Percentiles rank a stretch among this genome's conserved stretches.
Conservation (phyloP, 2,888 invertebrate genomes). For the Drosophila recens region DNA sequence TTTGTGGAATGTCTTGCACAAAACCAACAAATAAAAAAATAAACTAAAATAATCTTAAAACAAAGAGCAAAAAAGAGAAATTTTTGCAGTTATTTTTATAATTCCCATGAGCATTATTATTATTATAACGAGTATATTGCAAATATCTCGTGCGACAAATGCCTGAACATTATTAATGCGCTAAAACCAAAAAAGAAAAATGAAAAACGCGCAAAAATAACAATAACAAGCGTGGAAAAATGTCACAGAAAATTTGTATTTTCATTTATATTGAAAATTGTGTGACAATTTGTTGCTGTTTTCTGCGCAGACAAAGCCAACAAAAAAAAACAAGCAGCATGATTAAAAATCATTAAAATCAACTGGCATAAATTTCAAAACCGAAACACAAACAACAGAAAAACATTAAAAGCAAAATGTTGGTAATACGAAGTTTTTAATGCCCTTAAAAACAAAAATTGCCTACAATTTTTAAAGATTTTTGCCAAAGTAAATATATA, state of each 20-base stretch:
- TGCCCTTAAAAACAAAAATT: conserved; percentile 1
- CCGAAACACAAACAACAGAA: conserved; percentile 16
- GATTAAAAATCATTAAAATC: conserved; percentile 57
- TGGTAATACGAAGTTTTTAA: not conserved
- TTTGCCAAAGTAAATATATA: not conserved
- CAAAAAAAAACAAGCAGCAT: conserved; percentile 6
- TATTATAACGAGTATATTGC: conserved; percentile 36
- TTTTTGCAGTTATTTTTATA: conserved; percentile 58
- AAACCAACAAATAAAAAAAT: conserved; percentile 21
- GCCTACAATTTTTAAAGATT: not conserved
- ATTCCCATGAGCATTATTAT: conserved; percentile 48
- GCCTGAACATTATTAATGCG: conserved; percentile 66
- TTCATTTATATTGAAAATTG: conserved; percentile 41
- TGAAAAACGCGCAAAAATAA: conserved; percentile 15
- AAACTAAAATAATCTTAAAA: conserved; percentile 25
- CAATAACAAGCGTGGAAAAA: conserved; percentile 48
- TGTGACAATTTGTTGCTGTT: conserved; percentile 36
- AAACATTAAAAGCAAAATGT: not conserved
- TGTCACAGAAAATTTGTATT: conserved; percentile 42
- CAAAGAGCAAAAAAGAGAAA: conserved; percentile 36
- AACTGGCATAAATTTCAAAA: conserved; percentile 43
- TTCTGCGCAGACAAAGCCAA: conserved; percentile 7
- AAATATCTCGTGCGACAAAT: conserved; percentile 76
- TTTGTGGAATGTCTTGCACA: conserved; percentile 58
- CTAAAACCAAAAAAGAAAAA: conserved; percentile 27